Percentiles rank a stretch among this genome's conserved stretches.
These are phyloP conservation scores for Drosophila orosa DNA, from an alignment of 1,140 invertebrate genomes.

Conservation along the genomic window DNA sequence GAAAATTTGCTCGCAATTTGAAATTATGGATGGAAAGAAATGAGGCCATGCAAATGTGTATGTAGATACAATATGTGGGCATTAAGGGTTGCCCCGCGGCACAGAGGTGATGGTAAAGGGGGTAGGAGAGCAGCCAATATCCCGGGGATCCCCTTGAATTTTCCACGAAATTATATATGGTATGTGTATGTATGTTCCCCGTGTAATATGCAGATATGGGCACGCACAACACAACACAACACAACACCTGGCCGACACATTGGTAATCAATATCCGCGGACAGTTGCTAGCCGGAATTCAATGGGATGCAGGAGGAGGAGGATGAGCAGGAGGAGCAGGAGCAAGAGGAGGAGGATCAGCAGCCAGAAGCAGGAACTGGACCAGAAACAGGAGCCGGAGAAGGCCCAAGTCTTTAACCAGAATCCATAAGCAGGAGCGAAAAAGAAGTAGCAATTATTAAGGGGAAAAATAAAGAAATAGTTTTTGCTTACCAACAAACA, in stretches of 20 bases:
- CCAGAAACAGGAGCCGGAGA: too few species aligned
- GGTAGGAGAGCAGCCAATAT: slow-evolving; percentile 38
- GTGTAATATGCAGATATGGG: background rate
- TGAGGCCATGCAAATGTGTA: slow-evolving; percentile 78
- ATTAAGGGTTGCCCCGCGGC: slow-evolving; percentile 34
- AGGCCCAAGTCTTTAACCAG: too few species aligned
- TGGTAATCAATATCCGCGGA: slow-evolving; percentile 37
- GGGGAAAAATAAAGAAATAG: background rate
- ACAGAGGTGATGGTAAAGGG: background rate
- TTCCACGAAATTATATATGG: background rate
- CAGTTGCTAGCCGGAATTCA: slow-evolving; percentile 30
- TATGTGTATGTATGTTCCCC: background rate
- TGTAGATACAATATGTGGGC: slow-evolving; percentile 55
- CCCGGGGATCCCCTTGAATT: slow-evolving; percentile 1
- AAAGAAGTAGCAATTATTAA: background rate
- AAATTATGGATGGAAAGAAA: slow-evolving; percentile 71
- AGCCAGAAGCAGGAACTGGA: background rate
- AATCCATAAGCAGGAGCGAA: too few species aligned
- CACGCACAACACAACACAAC: background rate
- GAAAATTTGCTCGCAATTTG: slow-evolving; percentile 79
- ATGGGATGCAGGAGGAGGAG: slow-evolving; percentile 22
- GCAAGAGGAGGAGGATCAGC: background rate
- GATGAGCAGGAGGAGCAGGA: background rate
- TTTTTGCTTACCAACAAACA: too few species aligned
- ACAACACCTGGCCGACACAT: slow-evolving; percentile 44